These are phyloP conservation scores for Sprattus sprattus DNA, from an alignment of 2,113 vertebrate genomes.

Conservation along the genomic window DNA sequence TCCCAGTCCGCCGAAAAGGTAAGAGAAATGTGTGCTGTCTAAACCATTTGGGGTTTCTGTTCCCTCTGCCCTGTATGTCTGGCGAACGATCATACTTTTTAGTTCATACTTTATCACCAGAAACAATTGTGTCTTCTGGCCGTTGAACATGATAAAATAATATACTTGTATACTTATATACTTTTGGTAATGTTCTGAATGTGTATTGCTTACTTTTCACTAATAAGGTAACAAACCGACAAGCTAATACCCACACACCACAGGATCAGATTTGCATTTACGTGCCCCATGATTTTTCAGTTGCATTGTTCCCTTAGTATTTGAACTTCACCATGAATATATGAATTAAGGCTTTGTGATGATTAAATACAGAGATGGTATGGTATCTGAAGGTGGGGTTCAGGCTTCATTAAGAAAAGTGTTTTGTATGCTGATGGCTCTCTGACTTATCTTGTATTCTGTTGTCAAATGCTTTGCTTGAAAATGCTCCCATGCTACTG, in stretches of 20 bases:
- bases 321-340: no score
- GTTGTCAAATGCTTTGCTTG: neutral
- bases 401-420: neutral
- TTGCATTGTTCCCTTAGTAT: no score
- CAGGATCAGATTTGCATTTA: no score
- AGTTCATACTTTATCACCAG: neutral
- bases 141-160: neutral
- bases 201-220: neutral
- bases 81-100: neutral
- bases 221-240: no score
- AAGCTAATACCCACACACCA: no score
- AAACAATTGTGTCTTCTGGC: neutral
- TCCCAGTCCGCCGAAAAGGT: slow-evolving; percentile 90
- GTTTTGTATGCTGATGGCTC: neutral
- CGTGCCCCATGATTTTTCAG: no score
- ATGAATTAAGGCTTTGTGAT: no score
- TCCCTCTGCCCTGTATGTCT: neutral
- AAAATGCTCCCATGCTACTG: neutral
- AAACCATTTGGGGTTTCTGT: neutral
- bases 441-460: neutral
- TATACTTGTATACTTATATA: neutral
- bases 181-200: neutral
- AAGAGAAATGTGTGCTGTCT: slow-evolving; percentile 44
- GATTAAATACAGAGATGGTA: no score
- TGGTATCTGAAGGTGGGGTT: no score